Base-by-base conservation (phyloP, 2,113 vertebrate genomes). In the Laterallus jamaicensis region DNA sequence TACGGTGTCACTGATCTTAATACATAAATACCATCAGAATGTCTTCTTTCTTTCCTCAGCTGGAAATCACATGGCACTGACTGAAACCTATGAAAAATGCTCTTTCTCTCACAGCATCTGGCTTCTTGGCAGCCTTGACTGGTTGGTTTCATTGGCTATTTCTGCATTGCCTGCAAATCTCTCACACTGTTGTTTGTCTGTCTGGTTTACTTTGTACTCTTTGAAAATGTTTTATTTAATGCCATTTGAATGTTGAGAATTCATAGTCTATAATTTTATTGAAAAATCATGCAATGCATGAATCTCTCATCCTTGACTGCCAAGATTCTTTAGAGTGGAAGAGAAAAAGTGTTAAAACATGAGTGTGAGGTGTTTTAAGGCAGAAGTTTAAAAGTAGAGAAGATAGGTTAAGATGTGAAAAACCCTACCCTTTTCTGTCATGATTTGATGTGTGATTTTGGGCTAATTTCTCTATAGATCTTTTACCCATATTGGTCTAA, bases 151-250 rank as follows among this genome's bases (percentile, higher is more conserved):
- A 87, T 54, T 82, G 54, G 40, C 37, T 90, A 31, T 64, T 81
- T 86, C 52, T 86, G 32, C 35, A 40, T 31, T 89, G 78, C 67
- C 80, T 82, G 14, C 63, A 90, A 77, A 86, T 59, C 70, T 96
- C 60, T 94, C 35, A 58, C 49, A 50, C 32, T 58, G 32, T 58
- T 60, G 5, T 86, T 91, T 59, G 42, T 24, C 59, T 91, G 35
- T 88, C 85, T 56, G 26, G 11, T 70, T 73, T 74, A 39, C 52
- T 81, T 89, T 91, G 17, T 67, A 44, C 42, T 80, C 60, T 69
- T 69, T 25, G 26, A 93, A 91, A 80, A 83, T 55, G 25, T 87
- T 96, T 93, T 88, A 28, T 92, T 82, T 95, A 39, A 85, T 79
- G 95, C 7, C 15, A 39, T 44, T n/a, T 90, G 83, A 78, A 90